phyloP scores from a whole-genome alignment of 2,888 invertebrate genomes.

The Lasiommata megera region DNA sequence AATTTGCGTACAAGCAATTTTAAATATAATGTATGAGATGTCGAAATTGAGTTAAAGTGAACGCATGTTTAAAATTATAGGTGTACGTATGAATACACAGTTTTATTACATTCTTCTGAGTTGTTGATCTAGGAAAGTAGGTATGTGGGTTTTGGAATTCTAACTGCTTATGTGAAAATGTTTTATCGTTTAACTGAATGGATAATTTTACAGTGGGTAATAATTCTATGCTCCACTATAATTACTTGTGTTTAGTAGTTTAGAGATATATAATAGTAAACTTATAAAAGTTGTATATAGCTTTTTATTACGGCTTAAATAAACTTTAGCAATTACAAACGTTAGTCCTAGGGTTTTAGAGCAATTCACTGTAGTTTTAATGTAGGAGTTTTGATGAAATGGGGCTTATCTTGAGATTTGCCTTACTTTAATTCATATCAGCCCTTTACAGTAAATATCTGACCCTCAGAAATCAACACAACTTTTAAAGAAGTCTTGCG shows the following conservation, averaged over 20 bases:
- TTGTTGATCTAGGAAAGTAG: constrained; percentile 2
- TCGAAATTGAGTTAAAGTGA: constrained; percentile 1
- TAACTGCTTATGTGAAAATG: neutral
- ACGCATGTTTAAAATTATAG: neutral
- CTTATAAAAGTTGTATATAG: neutral
- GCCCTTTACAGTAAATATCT: too few species aligned
- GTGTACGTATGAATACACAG: neutral
- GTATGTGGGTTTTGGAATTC: constrained; percentile 6
- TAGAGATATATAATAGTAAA: neutral
- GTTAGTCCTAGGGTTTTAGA: too few species aligned
- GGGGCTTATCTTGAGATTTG: too few species aligned
- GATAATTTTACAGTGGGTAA: neutral
- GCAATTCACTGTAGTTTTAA: too few species aligned
- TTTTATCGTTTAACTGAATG: neutral
- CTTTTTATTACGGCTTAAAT: too few species aligned
- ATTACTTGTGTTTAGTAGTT: neutral
- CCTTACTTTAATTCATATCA: too few species aligned
- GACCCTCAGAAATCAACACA: too few species aligned
- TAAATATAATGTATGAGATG: neutral
- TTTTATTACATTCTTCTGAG: constrained; percentile 5
- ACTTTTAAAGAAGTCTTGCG: too few species aligned
- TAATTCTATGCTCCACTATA: neutral
- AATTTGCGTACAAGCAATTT: constrained; percentile 5
- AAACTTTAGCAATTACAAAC: too few species aligned
- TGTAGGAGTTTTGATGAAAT: too few species aligned